phyloP scores from a whole-genome alignment of 1,140 invertebrate genomes.

The Caenorhabditis inopinata region DNA sequence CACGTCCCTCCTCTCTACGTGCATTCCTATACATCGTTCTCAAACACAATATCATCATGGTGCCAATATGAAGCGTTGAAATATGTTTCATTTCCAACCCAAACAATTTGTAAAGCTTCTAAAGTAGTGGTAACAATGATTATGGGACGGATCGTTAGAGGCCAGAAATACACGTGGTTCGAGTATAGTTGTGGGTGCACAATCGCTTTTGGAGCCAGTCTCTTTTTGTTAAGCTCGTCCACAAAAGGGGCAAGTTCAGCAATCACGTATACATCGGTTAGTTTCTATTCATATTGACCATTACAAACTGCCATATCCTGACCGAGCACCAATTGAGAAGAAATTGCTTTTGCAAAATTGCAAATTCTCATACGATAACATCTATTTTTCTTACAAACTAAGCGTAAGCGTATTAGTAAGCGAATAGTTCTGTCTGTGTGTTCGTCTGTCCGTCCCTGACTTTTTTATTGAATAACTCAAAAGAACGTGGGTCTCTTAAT shows the following conservation, averaged over 20 bases:
- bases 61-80: constrained; percentile 99
- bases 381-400: too few species aligned
- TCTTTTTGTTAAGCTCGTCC: constrained; percentile 72
- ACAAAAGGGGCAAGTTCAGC: not conserved
- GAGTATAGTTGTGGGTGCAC: constrained; percentile 87
- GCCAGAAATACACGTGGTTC: constrained; percentile 77
- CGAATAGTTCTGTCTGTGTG: too few species aligned
- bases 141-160: constrained; percentile 89
- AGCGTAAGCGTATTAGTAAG: too few species aligned
- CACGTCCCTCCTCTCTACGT: constrained; percentile 82
- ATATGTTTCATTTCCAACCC: constrained; percentile 92
- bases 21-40: constrained; percentile 92
- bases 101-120: constrained; percentile 88
- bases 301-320: too few species aligned
- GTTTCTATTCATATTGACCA: not conserved
- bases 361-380: too few species aligned
- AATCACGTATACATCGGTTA: constrained; percentile 30
- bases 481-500: too few species aligned
- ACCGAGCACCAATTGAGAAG: too few species aligned
- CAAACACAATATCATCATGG: constrained; percentile 97
- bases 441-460: too few species aligned
- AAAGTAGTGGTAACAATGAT: constrained; percentile 97
- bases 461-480: too few species aligned
- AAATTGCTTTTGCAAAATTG: too few species aligned
- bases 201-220: constrained; percentile 86